These are phyloP conservation scores for Dipodomys ordii DNA, from an alignment of 2,113 vertebrate genomes.

Conservation along the genomic window DNA sequence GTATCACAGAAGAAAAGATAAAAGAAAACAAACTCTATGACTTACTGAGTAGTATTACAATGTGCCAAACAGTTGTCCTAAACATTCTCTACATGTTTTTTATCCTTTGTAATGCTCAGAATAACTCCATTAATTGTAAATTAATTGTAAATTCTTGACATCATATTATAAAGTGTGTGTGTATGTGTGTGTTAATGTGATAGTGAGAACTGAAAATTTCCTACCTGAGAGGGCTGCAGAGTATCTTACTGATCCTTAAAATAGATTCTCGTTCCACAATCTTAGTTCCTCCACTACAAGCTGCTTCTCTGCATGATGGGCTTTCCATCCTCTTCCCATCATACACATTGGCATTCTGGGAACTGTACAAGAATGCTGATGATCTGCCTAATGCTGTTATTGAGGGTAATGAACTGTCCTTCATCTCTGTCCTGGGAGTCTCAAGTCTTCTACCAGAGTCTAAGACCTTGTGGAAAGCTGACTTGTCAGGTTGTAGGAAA, in stretches of 20 bases:
- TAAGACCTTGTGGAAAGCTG: not conserved
- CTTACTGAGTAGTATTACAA: not conserved
- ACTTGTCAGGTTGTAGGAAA: not conserved
- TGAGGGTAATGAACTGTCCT: not conserved
- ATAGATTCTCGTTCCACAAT: not conserved
- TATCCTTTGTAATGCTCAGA: constrained; percentile 5
- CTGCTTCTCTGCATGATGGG: not conserved
- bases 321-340: not conserved
- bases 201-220: not conserved
- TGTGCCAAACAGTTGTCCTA: not conserved
- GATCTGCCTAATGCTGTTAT: not conserved
- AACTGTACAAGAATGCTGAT: not conserved
- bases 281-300: not conserved
- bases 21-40: not conserved
- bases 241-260: not conserved
- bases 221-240: not conserved
- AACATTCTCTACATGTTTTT: not conserved
- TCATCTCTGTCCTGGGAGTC: not conserved
- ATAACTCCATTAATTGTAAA: not conserved
- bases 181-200: not conserved
- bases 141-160: not conserved
- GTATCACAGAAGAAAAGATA: not conserved
- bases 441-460: not conserved
- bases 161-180: not conserved
- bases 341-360: not conserved